phyloP scores from a whole-genome alignment of 1,140 invertebrate genomes.

The Drosophila jambulina region DNA sequence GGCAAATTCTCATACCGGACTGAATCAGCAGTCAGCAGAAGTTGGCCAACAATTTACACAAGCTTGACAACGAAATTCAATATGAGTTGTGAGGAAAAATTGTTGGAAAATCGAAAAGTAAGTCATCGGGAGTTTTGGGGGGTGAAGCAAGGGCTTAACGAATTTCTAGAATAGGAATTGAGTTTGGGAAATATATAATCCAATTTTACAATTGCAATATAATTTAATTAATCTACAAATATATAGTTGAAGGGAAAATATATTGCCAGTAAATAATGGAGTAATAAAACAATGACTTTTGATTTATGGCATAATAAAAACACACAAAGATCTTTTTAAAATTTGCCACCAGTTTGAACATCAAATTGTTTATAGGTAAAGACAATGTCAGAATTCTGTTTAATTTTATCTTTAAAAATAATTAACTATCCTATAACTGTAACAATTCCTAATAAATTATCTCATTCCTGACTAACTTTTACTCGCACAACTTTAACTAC shows the following conservation, averaged over 20 bases:
- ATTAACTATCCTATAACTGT: neutral
- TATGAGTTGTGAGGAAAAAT: constrained; percentile 10
- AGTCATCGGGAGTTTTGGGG: neutral
- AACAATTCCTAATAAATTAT: neutral
- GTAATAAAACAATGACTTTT: neutral
- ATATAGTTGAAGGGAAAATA: neutral
- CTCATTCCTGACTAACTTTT: neutral
- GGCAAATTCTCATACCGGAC: constrained; percentile 14
- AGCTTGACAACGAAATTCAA: constrained; percentile 65
- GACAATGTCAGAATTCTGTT: neutral
- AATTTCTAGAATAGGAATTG: neutral
- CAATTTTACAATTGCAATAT: neutral
- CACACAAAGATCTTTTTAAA: neutral
- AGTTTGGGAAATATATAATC: neutral
- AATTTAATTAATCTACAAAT: neutral
- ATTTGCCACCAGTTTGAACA: neutral
- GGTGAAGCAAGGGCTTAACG: constrained; percentile 2
- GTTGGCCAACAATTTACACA: constrained; percentile 48
- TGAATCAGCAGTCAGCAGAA: constrained; percentile 60
- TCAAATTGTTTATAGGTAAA: neutral
- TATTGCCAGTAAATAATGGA: neutral
- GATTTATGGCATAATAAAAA: neutral
- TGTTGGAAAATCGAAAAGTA: neutral
- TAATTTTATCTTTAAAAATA: neutral
- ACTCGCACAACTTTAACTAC: neutral